Conservation (phyloP, 1,140 invertebrate genomes). For the Rhopalosiphum padi region DNA sequence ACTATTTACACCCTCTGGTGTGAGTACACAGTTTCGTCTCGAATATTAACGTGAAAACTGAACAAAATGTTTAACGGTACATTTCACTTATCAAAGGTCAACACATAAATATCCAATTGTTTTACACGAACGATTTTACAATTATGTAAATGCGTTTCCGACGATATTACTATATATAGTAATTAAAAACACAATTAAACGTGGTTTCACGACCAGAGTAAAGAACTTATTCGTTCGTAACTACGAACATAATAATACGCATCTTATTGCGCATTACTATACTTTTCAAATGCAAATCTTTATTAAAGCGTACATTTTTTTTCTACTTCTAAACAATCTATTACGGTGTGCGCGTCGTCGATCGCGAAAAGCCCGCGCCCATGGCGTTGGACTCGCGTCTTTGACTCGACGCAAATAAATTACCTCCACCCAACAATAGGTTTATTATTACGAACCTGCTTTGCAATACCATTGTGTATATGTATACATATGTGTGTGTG, state of each 20-base stretch:
- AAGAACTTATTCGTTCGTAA: not conserved
- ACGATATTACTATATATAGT: too few species aligned
- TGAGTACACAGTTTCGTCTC: not conserved
- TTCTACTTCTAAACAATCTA: not conserved
- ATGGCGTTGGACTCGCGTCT: not conserved
- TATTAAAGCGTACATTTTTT: not conserved
- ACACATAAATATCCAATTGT: constrained; percentile 40
- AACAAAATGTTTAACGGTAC: not conserved
- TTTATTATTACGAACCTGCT: not conserved
- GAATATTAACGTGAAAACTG: not conserved
- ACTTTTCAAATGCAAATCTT: not conserved
- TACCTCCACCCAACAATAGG: not conserved
- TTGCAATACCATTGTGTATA: not conserved
- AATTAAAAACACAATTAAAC: constrained; percentile 30
- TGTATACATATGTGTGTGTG: not conserved
- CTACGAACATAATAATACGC: not conserved
- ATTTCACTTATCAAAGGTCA: constrained; percentile 26
- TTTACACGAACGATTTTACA: not conserved
- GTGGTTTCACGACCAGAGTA: not conserved
- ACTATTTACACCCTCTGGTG: not conserved
- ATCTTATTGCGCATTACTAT: not conserved
- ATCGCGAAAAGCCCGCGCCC: not conserved
- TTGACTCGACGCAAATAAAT: not conserved
- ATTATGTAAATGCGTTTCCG: not conserved
- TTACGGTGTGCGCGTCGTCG: not conserved